These are phyloP conservation scores for Cheilinus undulatus DNA, from an alignment of 2,113 vertebrate genomes.

Conservation along the genomic window DNA sequence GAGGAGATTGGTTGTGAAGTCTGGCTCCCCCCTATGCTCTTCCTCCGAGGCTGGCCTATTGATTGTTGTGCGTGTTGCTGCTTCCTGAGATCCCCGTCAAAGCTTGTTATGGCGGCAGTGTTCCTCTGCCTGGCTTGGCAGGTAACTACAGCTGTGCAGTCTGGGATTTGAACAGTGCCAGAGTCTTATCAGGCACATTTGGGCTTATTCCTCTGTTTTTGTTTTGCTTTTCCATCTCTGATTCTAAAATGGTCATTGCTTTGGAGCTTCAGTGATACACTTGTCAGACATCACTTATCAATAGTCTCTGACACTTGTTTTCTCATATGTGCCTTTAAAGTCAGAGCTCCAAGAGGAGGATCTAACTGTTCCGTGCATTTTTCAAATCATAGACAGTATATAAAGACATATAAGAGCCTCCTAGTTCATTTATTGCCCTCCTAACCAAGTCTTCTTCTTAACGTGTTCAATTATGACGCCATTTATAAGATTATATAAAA, in stretches of 20 bases:
- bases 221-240: background rate
- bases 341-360: background rate
- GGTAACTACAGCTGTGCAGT: slow-evolving; percentile 51
- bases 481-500: too few relatives aligned
- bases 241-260: slow-evolving; percentile 1
- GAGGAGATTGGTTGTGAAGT: slow-evolving; percentile 74
- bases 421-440: too few relatives aligned
- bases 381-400: too few relatives aligned
- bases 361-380: too few relatives aligned
- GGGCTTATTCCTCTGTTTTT: slow-evolving; percentile 1
- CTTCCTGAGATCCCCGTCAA: slow-evolving; percentile 70
- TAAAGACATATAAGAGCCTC: too few relatives aligned
- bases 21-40: slow-evolving; percentile 56
- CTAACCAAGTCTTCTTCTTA: too few relatives aligned
- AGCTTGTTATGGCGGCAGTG: slow-evolving; percentile 47
- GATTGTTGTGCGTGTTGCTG: slow-evolving; percentile 69
- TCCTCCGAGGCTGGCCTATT: slow-evolving; percentile 64
- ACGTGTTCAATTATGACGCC: too few relatives aligned
- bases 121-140: slow-evolving; percentile 52
- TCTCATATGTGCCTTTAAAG: background rate
- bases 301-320: background rate
- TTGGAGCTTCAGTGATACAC: background rate
- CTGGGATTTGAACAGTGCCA: slow-evolving; percentile 26
- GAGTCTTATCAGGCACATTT: slow-evolving; percentile 36
- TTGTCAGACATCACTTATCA: slow-evolving; percentile 10